Evolutionary conservation across 2,888 invertebrate genomes (phyloP), one percentile per base, ranked within the genome.

Genomic region (Parnassius orleans): DNA sequence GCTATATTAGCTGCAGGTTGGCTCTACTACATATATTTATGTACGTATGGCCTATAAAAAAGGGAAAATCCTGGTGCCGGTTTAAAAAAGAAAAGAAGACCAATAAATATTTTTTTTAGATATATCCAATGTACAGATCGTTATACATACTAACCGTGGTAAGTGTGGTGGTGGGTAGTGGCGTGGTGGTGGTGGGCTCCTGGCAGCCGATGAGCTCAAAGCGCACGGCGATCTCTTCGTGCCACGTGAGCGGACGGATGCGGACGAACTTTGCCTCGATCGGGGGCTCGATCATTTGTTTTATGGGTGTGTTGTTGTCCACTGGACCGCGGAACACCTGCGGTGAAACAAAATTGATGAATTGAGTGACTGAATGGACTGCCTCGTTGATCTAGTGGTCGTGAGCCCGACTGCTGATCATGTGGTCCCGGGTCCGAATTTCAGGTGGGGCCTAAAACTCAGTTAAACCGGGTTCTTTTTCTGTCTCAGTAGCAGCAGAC

Each of bases 161-260:
- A 10, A 54, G 42, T 12, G 68, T 57, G 10, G 79, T 74, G 9
- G 78, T 73, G 3, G 68, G 51, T 7, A 63, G 64, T 0, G 69
- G 53, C 0, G 66, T 53, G 10, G 76, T 69, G 1, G 74, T 69
- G 3, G 70, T 65, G 11, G 77, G 73, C 19, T 83, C 76, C 54
- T 68, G 68, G 77, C 97, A 98, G 7, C 97, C 96, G 50, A 97
- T 91, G 10, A 97, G 78, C 72, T 97, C 96, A 42, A 95, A 90
- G 64, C 95, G 90, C 67, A 97, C 83, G 0, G 95, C 92, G 65
- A 93, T 92, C 61, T 78, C 92, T 5, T 93, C 93, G 70, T 95
- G 93, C 96, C 96, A 97, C 3, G 95, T 94, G 41, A 94, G 84
- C 0, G 97, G 97, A 68, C 93, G 93, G 63, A 97, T 90, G 63